Evolutionary conservation across 2,888 invertebrate genomes (phyloP).

Genomic region (Eilema sororculum): DNA sequence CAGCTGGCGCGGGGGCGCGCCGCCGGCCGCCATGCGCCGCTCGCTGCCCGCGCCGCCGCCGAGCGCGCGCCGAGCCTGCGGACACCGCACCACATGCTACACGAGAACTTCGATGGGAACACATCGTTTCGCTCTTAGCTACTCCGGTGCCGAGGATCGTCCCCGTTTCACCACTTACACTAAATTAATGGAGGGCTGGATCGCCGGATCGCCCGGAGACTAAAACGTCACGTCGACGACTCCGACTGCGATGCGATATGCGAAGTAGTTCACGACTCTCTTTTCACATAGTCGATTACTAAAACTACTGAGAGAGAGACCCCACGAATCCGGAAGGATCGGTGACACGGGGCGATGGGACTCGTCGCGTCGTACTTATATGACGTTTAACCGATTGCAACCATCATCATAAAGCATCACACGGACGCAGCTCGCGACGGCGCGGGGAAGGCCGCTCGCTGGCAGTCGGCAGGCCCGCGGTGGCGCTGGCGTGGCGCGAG

Average conservation of each 20-base stretch:
- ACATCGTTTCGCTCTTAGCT: not conserved
- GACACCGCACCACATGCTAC: not conserved
- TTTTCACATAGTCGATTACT: not conserved
- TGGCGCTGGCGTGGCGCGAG: not conserved
- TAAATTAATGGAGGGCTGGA: not conserved
- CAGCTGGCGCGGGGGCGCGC: constrained; percentile 86
- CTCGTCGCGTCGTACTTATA: not conserved
- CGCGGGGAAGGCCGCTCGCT: no score
- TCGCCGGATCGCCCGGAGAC: not conserved
- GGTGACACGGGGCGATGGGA: not conserved
- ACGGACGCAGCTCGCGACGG: not conserved
- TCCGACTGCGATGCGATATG: not conserved
- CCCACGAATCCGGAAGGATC: not conserved
- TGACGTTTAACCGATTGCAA: not conserved
- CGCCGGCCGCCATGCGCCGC: constrained; percentile 63
- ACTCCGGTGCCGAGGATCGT: not conserved
- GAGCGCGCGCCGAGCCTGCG: constrained; percentile 10
- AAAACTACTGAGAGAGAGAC: not conserved
- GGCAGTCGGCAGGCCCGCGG: no score
- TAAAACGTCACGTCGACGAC: not conserved
- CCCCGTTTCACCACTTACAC: not conserved
- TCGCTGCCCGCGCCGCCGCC: constrained; percentile 29
- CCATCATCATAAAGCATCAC: not conserved
- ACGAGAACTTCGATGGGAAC: not conserved
- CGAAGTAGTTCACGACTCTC: not conserved